Conservation (phyloP, 2,888 invertebrate species). For the Lithophane leautieri region DNA sequence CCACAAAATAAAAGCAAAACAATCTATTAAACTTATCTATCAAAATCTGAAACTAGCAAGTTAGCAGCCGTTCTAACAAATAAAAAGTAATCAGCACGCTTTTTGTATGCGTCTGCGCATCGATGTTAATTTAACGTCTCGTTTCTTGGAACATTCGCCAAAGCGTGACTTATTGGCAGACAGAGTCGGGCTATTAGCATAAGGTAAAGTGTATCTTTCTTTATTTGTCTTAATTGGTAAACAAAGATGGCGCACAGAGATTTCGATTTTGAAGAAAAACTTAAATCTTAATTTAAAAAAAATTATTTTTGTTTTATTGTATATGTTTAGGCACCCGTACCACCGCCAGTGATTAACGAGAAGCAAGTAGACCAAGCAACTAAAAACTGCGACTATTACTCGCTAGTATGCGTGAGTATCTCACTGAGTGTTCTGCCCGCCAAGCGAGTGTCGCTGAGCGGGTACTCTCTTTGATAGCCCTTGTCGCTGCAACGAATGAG, state of each 20-base stretch:
- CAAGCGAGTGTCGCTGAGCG: no score
- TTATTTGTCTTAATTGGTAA: conserved; percentile 14
- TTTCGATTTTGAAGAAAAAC: neutral
- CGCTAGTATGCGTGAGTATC: no score
- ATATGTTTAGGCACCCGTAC: no score
- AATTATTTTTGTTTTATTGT: no score
- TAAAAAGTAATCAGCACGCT: conserved; percentile 69
- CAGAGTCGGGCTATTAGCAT: conserved; percentile 50
- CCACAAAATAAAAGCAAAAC: conserved; percentile 19
- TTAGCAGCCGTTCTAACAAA: conserved; percentile 36
- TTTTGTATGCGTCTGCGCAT: conserved; percentile 72
- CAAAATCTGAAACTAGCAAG: conserved; percentile 47
- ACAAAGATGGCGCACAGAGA: neutral
- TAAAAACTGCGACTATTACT: no score
- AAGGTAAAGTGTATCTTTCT: conserved; percentile 22
- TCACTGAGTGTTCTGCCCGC: no score
- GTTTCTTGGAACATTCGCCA: conserved; percentile 50
- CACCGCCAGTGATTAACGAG: no score
- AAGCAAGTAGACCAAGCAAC: no score
- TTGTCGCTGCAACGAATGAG: no score
- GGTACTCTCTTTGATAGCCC: no score
- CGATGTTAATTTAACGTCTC: conserved; percentile 53
- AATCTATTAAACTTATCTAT: conserved; percentile 48
- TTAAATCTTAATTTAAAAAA: no score
- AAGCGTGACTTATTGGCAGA: conserved; percentile 62